Conservation (phyloP, 2,888 invertebrate species). For the Pollenia griseotomentosa region DNA sequence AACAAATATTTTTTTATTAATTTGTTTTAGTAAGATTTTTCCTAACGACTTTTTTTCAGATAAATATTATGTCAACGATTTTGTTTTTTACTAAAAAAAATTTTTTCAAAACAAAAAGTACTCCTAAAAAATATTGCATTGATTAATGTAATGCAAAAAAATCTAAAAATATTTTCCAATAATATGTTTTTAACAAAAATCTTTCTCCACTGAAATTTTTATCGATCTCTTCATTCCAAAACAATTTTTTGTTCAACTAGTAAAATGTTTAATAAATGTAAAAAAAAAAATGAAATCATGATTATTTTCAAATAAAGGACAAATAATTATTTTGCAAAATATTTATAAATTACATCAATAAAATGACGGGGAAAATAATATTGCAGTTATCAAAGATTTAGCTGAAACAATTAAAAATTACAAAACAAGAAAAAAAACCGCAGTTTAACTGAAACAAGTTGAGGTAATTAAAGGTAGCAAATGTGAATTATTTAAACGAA, state of each 20-base stretch:
- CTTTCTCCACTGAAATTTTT: neutral
- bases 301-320: constrained; percentile 27
- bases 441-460: constrained; percentile 49
- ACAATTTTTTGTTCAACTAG: neutral
- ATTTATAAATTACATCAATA: constrained; percentile 29
- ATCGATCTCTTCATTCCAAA: neutral
- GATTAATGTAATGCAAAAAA: no score
- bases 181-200: no score
- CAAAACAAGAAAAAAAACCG: neutral
- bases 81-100: no score
- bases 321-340: constrained; percentile 29
- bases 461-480: constrained; percentile 54
- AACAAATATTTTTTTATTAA: no score
- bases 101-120: no score
- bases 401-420: constrained; percentile 34
- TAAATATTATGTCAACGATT: no score
- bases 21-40: no score
- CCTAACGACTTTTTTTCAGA: no score
- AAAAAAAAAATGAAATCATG: neutral
- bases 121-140: no score
- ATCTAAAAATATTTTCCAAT: no score
- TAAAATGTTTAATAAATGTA: neutral
- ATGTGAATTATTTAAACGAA: constrained; percentile 26
- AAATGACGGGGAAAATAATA: neutral
- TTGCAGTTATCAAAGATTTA: constrained; percentile 22